Evolutionary conservation across 2,797 vertebrate genomes (phyloP), one percentile per base, ranked within the genome.

Genomic region (Characodon lateralis): DNA sequence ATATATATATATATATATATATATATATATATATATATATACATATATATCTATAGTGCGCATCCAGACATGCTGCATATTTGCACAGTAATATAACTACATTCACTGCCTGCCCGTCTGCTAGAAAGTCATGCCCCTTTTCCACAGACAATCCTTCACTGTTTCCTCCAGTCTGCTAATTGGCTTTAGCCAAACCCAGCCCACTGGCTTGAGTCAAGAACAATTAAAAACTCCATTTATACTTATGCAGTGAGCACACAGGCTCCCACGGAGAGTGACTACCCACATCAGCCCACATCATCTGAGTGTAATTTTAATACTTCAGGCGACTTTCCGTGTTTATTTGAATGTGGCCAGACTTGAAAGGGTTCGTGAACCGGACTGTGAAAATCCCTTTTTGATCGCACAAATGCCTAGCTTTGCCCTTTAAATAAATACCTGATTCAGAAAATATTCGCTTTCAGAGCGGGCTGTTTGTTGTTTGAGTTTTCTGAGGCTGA

Each of bases 201-300:
- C 96, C 94, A 94, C 92, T 91, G 95, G 89, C 93, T 92, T 91
- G 92, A 96, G 96, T 97, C 97, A 96, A 92, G 94, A 95, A 96
- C 96, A 97, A 97, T 98, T 97, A 97, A 97, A 97, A 96, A 95
- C 93, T 89, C 91, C 94, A 97, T 98, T 96, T 95, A 93, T 97
- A 96, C 96, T 95, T 92, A 89, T 73, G 87, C 79, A 91, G 92
- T 87, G 95, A 96, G 95, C 96, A 95, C 94, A 96, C 93, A 95
- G 94, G 91, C 91, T 95, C 95, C 92, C 93, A 90, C 94, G 92
- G 94, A 65, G 94, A 96, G 96, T 94, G 94, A 96, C 96, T 96
- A 91, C 96, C 96, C 97, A 95, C 94, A 94, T 94, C 80, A 82
- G 94, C 94, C 90, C 91, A 92, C 93, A 93, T 97, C 97, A 97